Percentiles rank a stretch among this genome's conserved stretches.
Evolutionary conservation across 2,888 invertebrate genomes (phyloP).

Genomic region (Ectemnius lituratus): DNA sequence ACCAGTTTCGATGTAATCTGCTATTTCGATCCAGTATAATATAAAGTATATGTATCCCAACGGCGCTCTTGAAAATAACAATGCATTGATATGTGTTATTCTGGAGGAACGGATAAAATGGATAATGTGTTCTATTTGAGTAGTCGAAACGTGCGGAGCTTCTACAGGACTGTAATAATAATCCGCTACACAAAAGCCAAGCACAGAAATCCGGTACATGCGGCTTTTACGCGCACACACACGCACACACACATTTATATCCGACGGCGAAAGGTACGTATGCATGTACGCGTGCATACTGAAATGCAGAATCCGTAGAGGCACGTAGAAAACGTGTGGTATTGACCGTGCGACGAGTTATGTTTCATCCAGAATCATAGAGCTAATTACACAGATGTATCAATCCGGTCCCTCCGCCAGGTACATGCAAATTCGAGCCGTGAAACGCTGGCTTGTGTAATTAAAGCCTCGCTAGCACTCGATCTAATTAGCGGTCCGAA

Average conservation of each 20-base stretch:
- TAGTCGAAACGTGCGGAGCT: not conserved
- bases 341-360: not conserved
- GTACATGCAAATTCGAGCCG: slow-evolving; percentile 5
- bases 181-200: not conserved
- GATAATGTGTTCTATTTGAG: not conserved
- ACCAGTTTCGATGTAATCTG: no score
- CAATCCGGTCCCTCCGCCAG: not conserved
- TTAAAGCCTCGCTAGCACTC: not conserved
- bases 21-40: no score
- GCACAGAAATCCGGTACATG: not conserved
- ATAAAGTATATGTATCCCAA: no score
- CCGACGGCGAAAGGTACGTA: not conserved
- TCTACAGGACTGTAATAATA: not conserved
- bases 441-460: not conserved
- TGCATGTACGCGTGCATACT: not conserved
- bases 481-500: not conserved
- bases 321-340: slow-evolving; percentile 8
- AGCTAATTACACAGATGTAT: slow-evolving; percentile 18
- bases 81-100: not conserved
- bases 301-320: slow-evolving; percentile 6
- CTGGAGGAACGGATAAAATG: not conserved
- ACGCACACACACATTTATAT: not conserved
- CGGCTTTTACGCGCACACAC: no score
- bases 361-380: slow-evolving; percentile 7
- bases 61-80: not conserved